A percentile compares a stretch with the other conserved stretches of the same genome.
Conservation (phyloP, 2,113 vertebrate genomes). For the Silurus glanis region DNA sequence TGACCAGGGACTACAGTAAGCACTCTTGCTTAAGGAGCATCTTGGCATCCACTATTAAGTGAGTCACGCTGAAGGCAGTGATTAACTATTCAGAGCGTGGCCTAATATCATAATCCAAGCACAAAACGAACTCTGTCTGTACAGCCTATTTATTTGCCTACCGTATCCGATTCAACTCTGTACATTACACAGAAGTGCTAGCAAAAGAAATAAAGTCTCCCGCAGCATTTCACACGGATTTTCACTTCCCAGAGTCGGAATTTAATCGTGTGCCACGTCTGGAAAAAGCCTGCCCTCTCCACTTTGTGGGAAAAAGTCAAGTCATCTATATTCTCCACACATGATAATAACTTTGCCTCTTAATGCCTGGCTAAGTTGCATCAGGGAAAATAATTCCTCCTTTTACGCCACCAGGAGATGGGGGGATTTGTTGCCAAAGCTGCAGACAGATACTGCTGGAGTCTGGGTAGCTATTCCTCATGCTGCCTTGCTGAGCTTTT, state of each 20-base stretch:
- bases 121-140: conserved; percentile 6
- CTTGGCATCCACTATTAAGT: not conserved
- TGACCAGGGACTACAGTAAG: not conserved
- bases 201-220: conserved; percentile 18
- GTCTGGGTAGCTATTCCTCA: conserved; percentile 57
- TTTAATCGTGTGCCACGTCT: conserved; percentile 39
- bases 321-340: conserved; percentile 35
- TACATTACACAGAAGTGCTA: not conserved
- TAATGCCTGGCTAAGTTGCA: conserved; percentile 64
- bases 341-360: conserved; percentile 52
- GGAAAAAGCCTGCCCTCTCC: not conserved
- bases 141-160: not conserved
- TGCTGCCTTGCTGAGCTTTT: conserved; percentile 57
- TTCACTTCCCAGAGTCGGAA: conserved; percentile 27
- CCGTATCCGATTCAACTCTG: not conserved
- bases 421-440: conserved; percentile 64
- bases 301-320: conserved; percentile 34
- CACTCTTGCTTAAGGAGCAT: not conserved
- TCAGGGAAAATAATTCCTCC: conserved; percentile 62
- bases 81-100: not conserved
- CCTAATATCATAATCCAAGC: conserved; percentile 26
- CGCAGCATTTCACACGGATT: conserved; percentile 37
- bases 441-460: conserved; percentile 61
- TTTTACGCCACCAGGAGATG: conserved; percentile 40
- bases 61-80: conserved; percentile 2